Conservation (phyloP, 2,113 vertebrate genomes). For the Shinisaurus crocodilurus region DNA sequence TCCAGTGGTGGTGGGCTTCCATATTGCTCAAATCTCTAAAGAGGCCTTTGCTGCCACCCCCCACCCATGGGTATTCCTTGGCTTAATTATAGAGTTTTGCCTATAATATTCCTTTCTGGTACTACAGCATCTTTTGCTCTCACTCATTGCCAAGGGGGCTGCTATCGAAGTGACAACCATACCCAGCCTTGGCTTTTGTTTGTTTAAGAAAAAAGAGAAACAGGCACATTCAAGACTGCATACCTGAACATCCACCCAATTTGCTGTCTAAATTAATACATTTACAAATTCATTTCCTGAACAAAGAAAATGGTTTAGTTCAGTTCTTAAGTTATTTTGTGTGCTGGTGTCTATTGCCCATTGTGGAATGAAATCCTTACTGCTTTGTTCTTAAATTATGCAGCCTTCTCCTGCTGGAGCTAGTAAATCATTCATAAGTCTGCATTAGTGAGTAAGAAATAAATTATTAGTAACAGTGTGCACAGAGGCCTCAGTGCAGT, state of each 20-base stretch:
- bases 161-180: neutral
- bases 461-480: conserved; percentile 42
- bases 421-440: conserved; percentile 42
- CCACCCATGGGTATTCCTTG: neutral
- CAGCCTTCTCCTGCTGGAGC: neutral
- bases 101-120: fast-evolving
- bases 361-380: conserved; percentile 20
- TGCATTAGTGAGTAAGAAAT: conserved; percentile 42
- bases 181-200: neutral
- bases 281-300: conserved; percentile 49
- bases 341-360: neutral
- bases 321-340: conserved; percentile 29
- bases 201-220: neutral
- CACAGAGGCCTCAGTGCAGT: neutral
- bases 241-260: neutral
- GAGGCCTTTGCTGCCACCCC: no score
- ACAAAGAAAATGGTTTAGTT: neutral
- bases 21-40: neutral
- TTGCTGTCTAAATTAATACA: neutral
- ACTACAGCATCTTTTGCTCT: neutral
- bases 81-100: neutral
- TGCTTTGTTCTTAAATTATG: conserved; percentile 32
- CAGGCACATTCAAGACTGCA: neutral
- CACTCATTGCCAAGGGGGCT: fast-evolving
- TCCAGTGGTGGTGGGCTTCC: neutral